Evolutionary conservation across 2,113 vertebrate species (phyloP), one percentile per base, ranked within the genome.

Genomic region (Macquaria australasica): DNA sequence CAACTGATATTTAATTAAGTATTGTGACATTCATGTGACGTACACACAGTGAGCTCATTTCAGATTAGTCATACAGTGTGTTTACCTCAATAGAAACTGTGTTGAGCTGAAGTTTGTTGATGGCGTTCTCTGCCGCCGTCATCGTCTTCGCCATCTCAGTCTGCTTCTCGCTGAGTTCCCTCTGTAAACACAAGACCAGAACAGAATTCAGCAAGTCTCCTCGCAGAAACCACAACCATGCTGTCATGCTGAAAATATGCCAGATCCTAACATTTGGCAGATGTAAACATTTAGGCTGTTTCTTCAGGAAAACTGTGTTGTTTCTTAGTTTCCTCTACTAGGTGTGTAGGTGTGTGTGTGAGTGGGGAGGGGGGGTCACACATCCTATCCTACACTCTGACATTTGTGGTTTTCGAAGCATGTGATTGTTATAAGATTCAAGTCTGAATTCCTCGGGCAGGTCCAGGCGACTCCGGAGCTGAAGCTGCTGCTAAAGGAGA

Each of bases 31-130:
- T 25, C 45, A 39, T 34, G 62, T 59, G 82, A 73, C 77, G 41
- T 6, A 16, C 41, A 56, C 53, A n/a, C 48, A 5, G 31, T 69
- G 56, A 74, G 25, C 1, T 77, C 60, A 68, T 3, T 0, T 34
- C 16, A 6, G n/a, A 28, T 58, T 2, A 23, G 39, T 79, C 70
- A 77, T 1, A 1, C 1, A 7, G 28, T 14, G 45, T 9, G 23
- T 28, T 88, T 93, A 97, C 97, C 94, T 94, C 91, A 11, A 97
- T 96, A 1, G 96, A 96, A 14, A 96, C 92, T 0, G 94, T 94
- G 88, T 96, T 97, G 70, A 89, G 92, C 69, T 98, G 95, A n/a
- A 97, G 95, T 77, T 96, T 97, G 88, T 92, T 87, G 55, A 97
- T 96, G 88, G 96, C 95, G 0, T 96, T 96, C 86, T 97, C 96